Conservation (phyloP, 1,140 invertebrate species). For the Tetragonula clypearis region DNA sequence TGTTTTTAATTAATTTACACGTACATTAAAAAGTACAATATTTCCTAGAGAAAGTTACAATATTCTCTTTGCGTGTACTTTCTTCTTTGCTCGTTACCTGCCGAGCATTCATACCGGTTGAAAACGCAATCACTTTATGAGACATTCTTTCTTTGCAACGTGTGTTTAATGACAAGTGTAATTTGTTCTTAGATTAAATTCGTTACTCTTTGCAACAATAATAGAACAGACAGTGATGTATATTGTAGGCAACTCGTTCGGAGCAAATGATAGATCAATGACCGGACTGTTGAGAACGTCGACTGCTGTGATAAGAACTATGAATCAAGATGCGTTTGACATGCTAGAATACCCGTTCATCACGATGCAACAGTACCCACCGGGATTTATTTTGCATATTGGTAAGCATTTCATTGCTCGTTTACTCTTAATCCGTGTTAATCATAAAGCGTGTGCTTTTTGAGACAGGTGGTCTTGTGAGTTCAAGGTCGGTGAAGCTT, state of each 20-base stretch:
- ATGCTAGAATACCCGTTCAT: constrained; percentile 98
- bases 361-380: constrained; percentile 94
- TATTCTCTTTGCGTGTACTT: not conserved
- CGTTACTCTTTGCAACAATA: not conserved
- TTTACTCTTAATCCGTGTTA: not conserved
- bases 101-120: not conserved
- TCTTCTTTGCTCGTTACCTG: not conserved
- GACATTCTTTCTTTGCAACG: constrained; percentile 3
- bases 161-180: not conserved
- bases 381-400: constrained; percentile 93
- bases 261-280: constrained; percentile 83
- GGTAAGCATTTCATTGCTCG: constrained; percentile 82
- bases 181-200: not conserved
- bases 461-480: constrained; percentile 90
- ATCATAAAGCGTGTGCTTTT: constrained; percentile 36
- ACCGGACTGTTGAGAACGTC: constrained; percentile 75
- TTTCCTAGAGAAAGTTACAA: not conserved
- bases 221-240: not conserved
- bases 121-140: constrained; percentile 36
- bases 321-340: constrained; percentile 88
- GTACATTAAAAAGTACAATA: not conserved
- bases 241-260: constrained; percentile 86
- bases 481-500: constrained; percentile 93
- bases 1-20: constrained; percentile 20
- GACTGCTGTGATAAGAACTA: constrained; percentile 83